Percentiles rank a stretch among this genome's conserved stretches.
Evolutionary conservation across 1,140 invertebrate species (phyloP).

Genomic region (Muscidifurax raptorellus): DNA sequence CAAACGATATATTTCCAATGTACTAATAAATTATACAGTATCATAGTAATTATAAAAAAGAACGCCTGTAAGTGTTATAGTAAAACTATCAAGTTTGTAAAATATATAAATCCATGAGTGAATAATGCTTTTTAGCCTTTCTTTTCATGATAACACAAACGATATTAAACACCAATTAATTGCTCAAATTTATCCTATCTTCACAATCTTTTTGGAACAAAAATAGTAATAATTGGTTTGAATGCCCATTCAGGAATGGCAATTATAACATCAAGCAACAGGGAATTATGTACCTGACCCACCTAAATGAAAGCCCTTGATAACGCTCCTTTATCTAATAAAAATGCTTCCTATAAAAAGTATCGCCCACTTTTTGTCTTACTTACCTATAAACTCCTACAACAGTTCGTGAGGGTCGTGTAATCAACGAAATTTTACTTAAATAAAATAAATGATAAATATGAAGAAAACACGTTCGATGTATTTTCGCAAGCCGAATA

Average conservation of each 20-base stretch:
- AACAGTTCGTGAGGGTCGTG: conserved; percentile 9
- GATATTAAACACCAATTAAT: too few relatives aligned
- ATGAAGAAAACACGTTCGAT: conserved; percentile 42
- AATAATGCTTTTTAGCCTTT: background rate
- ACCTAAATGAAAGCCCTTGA: conserved; percentile 2
- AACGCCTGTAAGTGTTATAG: background rate
- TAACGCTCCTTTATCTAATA: background rate
- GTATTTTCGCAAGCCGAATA: conserved; percentile 37
- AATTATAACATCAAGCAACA: background rate
- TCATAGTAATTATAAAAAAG: background rate
- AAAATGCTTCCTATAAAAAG: conserved; percentile 11
- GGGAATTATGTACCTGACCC: conserved; percentile 42
- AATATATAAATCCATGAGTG: background rate
- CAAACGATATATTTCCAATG: background rate
- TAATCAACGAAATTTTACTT: conserved; percentile 41
- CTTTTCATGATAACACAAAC: background rate
- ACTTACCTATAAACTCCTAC: background rate
- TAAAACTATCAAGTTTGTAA: background rate
- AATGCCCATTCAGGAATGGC: background rate
- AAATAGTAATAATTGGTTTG: background rate
- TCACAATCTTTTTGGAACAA: too few relatives aligned
- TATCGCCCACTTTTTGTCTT: conserved; percentile 3
- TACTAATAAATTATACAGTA: background rate
- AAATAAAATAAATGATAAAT: conserved; percentile 12
- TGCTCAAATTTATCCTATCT: too few relatives aligned